Conservation (phyloP, 2,113 vertebrate species). For the Rhinopomastus cyanomelas region DNA sequence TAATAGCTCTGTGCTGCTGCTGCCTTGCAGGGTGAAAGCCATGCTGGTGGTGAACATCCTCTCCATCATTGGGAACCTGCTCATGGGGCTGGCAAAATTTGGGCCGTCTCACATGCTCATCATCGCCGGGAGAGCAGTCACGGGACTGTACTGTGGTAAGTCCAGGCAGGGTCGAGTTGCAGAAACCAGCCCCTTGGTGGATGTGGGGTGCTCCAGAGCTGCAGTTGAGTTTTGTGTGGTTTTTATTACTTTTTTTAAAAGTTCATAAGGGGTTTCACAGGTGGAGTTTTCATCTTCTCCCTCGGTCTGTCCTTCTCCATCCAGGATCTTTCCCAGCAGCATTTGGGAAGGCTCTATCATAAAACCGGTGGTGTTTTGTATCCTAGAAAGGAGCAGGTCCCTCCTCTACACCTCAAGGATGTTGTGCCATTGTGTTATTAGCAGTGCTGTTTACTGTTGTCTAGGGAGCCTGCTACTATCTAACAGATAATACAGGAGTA, state of each 20-base stretch:
- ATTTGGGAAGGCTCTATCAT: neutral
- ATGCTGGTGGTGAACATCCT: conserved; percentile 87
- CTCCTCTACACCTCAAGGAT: neutral
- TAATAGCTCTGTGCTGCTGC: conserved; percentile 17
- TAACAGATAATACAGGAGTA: neutral
- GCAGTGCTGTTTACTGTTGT: neutral
- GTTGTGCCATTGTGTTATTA: neutral
- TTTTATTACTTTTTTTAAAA: neutral
- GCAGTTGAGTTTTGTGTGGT: neutral
- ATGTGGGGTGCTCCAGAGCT: neutral
- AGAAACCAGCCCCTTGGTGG: neutral
- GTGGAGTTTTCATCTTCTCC: neutral
- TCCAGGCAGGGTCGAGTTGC: neutral
- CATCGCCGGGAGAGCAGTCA: conserved; percentile 86
- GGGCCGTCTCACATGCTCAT: conserved; percentile 90
- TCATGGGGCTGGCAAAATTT: conserved; percentile 86
- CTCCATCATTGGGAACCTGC: conserved; percentile 85
- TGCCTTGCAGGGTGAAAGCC: conserved; percentile 85
- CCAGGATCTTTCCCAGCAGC: neutral
- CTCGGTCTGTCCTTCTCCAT: neutral
- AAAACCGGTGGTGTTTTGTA: neutral
- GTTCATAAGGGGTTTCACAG: neutral
- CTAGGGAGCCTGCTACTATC: neutral
- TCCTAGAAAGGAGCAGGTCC: neutral
- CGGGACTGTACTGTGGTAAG: conserved; percentile 94